Evolutionary conservation across 2,888 invertebrate genomes (phyloP).

Genomic region (Hyalella azteca): DNA sequence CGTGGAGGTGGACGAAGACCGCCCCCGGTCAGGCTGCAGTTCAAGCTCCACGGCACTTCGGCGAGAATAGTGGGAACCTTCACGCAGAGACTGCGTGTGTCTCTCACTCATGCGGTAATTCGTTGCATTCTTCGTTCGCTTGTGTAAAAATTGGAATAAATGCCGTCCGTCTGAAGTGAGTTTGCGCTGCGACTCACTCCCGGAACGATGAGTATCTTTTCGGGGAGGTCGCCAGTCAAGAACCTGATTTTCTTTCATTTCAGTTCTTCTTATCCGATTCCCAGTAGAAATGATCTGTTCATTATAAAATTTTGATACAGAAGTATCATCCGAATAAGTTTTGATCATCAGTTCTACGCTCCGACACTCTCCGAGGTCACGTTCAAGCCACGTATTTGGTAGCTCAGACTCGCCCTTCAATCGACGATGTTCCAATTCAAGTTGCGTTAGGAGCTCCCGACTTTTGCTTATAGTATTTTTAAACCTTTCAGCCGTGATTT

Average conservation of each 20-base stretch:
- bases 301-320: background rate
- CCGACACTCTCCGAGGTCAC: background rate
- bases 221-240: conserved; percentile 1
- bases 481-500: background rate
- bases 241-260: conserved; percentile 31
- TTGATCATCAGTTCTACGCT: background rate
- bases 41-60: conserved; percentile 64
- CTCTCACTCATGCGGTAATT: conserved; percentile 19
- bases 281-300: background rate
- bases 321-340: background rate
- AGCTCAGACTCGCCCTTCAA: conserved; percentile 47
- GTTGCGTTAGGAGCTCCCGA: conserved; percentile 51
- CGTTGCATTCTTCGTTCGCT: conserved; percentile 42
- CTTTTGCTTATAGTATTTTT: conserved; percentile 53
- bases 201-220: background rate
- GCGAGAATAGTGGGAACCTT: background rate
- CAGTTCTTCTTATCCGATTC: background rate
- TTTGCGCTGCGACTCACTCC: conserved; percentile 23
- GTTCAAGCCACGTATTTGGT: background rate
- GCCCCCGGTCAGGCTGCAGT: conserved; percentile 35
- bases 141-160: conserved; percentile 57
- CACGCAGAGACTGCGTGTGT: background rate
- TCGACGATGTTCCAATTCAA: conserved; percentile 50
- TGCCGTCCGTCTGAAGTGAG: conserved; percentile 50
- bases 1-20: conserved; percentile 55